These are phyloP conservation scores for Latrodectus geometricus DNA, from an alignment of 1,140 invertebrate genomes.

Conservation along the genomic window DNA sequence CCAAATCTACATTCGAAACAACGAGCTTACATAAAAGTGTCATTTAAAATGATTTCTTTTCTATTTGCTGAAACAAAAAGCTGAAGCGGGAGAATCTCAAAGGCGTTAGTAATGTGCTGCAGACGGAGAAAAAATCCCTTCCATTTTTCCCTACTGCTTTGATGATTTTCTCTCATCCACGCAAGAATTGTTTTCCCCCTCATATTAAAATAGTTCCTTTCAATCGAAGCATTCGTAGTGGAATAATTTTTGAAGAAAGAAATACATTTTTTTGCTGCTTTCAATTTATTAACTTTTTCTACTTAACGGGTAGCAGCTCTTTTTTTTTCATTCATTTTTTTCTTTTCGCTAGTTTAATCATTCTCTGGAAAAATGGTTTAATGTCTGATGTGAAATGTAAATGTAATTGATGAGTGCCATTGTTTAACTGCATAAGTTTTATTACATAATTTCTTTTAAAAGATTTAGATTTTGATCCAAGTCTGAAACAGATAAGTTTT, in stretches of 20 bases:
- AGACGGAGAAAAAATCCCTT: slow-evolving; percentile 4
- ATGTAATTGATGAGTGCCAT: not conserved
- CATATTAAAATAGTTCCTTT: slow-evolving; percentile 40
- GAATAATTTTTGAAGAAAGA: slow-evolving; percentile 20
- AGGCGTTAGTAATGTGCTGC: slow-evolving; percentile 15
- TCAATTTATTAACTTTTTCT: slow-evolving; percentile 51
- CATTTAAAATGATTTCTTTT: slow-evolving; percentile 45
- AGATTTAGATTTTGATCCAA: too few relatives aligned
- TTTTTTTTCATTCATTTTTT: not conserved
- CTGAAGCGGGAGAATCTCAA: not conserved
- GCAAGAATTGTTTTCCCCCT: not conserved
- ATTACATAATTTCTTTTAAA: too few relatives aligned
- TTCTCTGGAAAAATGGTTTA: not conserved
- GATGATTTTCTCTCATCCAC: slow-evolving; percentile 33
- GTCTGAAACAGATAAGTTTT: too few relatives aligned
- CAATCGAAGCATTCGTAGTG: slow-evolving; percentile 7
- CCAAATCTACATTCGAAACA: not conserved
- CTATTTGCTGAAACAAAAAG: slow-evolving; percentile 15
- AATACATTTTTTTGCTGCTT: slow-evolving; percentile 24
- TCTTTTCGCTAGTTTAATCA: not conserved
- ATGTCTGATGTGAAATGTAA: not conserved
- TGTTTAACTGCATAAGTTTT: not conserved
- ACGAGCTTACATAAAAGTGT: slow-evolving; percentile 31
- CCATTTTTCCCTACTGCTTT: slow-evolving; percentile 40
- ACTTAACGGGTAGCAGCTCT: not conserved